Base-by-base conservation (phyloP, 2,797 vertebrate species). In the Gymnopithys bicolor region DNA sequence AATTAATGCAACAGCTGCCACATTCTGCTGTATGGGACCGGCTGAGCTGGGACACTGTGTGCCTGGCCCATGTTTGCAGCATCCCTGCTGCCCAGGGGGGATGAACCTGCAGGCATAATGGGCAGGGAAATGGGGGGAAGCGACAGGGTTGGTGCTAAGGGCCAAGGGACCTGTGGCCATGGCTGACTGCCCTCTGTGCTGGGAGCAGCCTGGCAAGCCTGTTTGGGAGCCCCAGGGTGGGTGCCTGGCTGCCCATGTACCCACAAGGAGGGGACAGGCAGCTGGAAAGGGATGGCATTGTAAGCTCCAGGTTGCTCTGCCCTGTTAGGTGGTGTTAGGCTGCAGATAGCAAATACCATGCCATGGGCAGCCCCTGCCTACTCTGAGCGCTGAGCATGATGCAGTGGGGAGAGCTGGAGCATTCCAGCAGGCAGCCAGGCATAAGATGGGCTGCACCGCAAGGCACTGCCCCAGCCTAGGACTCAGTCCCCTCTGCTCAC, bases 1-100 rank as follows among this genome's bases (percentile, higher is more conserved):
- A 92, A 16, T 64, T 45, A 68, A 9, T 18, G 27, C 62, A 84
- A 13, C 30, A 84, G 35, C 56, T 59, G 30, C 48, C 39, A n/a
- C 0, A 1, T 51, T 67, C n/a, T 60, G 28, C 60, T 64, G 41
- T 43, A 52, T 64, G 56, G 32, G 19, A 24, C 58, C 74, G 91
- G 49, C 28, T 41, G 43, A 68, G 32, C 53, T 7, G 1, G 27
- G 25, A 21, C 0, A 2, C 5, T 46, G 35, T 55, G 66, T 63
- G 14, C 19, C 75, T 78, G 60, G 19, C 30, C 12, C 0, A 0
- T 19, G 28, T 64, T 82, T 0, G 0, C 33, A 71, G 28, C 55
- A 49, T 64, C 25, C 25, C 16, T 0, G 3, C 63, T 78, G 41
- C 1, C 18, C 1, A 2, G 28, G 10, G 37, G 11, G n/a, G n/a